Evolutionary conservation across 2,888 invertebrate genomes (phyloP).

Genomic region (Acrocyrtus sp.): DNA sequence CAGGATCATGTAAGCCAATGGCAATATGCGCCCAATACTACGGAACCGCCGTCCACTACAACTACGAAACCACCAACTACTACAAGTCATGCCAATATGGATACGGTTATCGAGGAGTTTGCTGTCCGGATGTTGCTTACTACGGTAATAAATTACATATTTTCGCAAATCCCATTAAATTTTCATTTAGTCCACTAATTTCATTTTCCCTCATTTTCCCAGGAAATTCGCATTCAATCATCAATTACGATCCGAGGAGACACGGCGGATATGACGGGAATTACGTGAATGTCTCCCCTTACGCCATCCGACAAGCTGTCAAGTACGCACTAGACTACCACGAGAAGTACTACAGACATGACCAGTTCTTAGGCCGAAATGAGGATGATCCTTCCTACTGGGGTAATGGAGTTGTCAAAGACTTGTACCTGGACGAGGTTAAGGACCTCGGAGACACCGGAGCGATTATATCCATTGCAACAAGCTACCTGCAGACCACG

Average conservation of each 20-base stretch:
- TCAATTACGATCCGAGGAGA: slow-evolving; percentile 52
- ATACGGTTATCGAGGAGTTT: slow-evolving; percentile 59
- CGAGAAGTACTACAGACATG: slow-evolving; percentile 49
- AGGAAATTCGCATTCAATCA: slow-evolving; percentile 36
- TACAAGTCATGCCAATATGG: slow-evolving; percentile 61
- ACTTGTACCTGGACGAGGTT: slow-evolving; percentile 46
- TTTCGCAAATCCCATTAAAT: no score
- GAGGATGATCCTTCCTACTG: slow-evolving; percentile 63
- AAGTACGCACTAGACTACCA: slow-evolving; percentile 51
- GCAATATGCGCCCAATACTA: slow-evolving; percentile 60
- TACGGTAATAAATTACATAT: slow-evolving; percentile 40
- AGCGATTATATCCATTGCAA: slow-evolving; percentile 52
- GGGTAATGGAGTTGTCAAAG: slow-evolving; percentile 59
- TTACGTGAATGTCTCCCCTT: slow-evolving; percentile 38
- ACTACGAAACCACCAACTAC: slow-evolving; percentile 50
- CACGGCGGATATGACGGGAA: slow-evolving; percentile 54
- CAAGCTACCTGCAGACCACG: slow-evolving; percentile 55
- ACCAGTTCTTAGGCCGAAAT: slow-evolving; percentile 51
- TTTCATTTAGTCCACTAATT: neutral
- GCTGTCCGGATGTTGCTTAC: slow-evolving; percentile 60
- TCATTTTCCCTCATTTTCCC: slow-evolving; percentile 13
- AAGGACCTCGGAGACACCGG: slow-evolving; percentile 53
- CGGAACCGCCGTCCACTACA: slow-evolving; percentile 56
- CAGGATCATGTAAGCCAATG: slow-evolving; percentile 59
- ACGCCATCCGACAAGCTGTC: slow-evolving; percentile 52